phyloP scores from a whole-genome alignment of 1,140 invertebrate species.

The Caenorhabditis inopinata region DNA sequence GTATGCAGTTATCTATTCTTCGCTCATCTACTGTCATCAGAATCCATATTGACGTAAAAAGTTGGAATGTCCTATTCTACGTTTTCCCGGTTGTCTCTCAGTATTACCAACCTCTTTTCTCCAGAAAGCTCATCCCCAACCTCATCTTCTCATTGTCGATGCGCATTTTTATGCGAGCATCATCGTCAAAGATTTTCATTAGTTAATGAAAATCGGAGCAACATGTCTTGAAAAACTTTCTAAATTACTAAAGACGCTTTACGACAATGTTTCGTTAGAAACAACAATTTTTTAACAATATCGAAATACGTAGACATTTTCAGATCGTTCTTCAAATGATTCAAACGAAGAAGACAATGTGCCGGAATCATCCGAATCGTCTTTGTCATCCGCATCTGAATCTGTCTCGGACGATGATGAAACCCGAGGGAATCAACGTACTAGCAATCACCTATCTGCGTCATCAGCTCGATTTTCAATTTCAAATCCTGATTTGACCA shows the following conservation, averaged over 20 bases:
- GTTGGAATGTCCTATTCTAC: slow-evolving; percentile 12
- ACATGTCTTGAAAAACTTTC: background rate
- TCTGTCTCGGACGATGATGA: background rate
- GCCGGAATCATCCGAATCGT: background rate
- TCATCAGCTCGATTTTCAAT: slow-evolving; percentile 53
- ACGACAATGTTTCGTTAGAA: background rate
- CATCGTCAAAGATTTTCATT: slow-evolving; percentile 31
- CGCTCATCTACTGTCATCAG: slow-evolving; percentile 8
- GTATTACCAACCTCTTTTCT: background rate
- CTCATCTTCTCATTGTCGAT: slow-evolving; percentile 21
- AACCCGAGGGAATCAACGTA: slow-evolving; percentile 43
- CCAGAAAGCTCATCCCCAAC: background rate
- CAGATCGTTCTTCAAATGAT: slow-evolving; percentile 26
- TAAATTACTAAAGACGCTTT: too few relatives aligned
- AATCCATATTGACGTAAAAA: slow-evolving; percentile 27
- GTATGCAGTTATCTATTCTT: background rate
- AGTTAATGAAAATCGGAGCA: slow-evolving; percentile 23
- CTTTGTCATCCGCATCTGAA: background rate
- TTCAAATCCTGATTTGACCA: slow-evolving; percentile 65
- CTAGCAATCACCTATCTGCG: slow-evolving; percentile 30
- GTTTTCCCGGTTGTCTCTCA: background rate
- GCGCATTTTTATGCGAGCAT: slow-evolving; percentile 25
- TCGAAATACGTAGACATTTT: background rate
- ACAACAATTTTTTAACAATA: background rate
- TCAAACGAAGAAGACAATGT: slow-evolving; percentile 34